A percentile compares a stretch with the other conserved stretches of the same genome.
Evolutionary conservation across 2,113 vertebrate species (phyloP).

Genomic region (Podarcis cretensis): DNA sequence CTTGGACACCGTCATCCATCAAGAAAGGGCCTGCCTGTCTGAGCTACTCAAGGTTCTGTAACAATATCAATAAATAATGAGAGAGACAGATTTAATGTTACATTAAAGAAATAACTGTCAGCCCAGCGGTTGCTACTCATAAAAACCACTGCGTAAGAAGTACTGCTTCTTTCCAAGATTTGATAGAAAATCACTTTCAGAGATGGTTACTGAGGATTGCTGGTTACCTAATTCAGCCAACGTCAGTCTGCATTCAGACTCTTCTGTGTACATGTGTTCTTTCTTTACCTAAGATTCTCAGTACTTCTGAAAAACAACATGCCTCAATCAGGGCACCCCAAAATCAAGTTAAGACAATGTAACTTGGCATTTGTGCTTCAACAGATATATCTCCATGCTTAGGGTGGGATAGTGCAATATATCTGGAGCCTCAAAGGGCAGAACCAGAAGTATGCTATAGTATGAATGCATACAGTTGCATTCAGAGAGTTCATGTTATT

Average conservation of each 20-base stretch:
- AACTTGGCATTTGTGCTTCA: background rate
- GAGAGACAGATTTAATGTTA: background rate
- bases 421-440: constrained; percentile 28
- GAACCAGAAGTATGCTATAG: constrained; percentile 14
- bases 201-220: background rate
- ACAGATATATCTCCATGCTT: constrained; percentile 25
- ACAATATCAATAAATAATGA: constrained; percentile 12
- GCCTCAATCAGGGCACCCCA: constrained; percentile 21
- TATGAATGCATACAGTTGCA: constrained; percentile 5
- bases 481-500: background rate
- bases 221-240: constrained; percentile 16
- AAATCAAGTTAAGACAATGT: background rate
- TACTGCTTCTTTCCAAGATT: background rate
- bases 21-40: background rate
- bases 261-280: background rate
- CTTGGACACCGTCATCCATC: background rate
- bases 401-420: constrained; percentile 35
- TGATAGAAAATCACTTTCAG: constrained; percentile 7
- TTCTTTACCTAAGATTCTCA: constrained; percentile 8
- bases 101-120: background rate
- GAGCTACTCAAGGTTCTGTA: background rate
- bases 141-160: background rate
- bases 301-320: constrained; percentile 30
- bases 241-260: constrained; percentile 24
- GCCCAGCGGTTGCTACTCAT: background rate